Evolutionary conservation across 2,113 vertebrate species (phyloP).

Genomic region (Fregetta grallaria): DNA sequence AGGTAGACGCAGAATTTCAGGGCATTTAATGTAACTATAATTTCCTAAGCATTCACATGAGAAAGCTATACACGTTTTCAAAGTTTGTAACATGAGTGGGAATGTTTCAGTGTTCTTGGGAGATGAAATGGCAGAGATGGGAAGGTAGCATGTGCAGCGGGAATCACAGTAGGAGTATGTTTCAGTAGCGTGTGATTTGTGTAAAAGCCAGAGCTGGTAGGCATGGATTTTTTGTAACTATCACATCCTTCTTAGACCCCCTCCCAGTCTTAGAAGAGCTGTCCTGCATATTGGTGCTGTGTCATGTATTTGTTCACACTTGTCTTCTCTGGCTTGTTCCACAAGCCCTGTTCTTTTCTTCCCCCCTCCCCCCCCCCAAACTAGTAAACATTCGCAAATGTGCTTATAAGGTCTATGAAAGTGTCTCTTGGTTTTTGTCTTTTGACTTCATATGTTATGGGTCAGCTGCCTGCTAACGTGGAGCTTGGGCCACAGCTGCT

Average conservation of each 20-base stretch:
- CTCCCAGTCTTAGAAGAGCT: not conserved
- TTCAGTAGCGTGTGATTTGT: not conserved
- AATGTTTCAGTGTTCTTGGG: not conserved
- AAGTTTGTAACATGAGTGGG: not conserved
- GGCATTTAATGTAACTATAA: rapidly evolving
- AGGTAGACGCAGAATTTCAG: not conserved
- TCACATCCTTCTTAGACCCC: not conserved
- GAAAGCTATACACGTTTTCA: not conserved
- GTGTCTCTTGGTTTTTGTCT: not conserved
- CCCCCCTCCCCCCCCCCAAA: not conserved
- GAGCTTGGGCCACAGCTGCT: not conserved
- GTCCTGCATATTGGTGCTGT: rapidly evolving
- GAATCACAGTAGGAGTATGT: not conserved
- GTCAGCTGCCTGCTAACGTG: not conserved
- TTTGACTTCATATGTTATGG: not conserved
- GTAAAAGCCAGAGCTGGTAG: not conserved
- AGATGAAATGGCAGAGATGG: not conserved
- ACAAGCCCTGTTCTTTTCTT: not conserved
- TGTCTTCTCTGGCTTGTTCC: not conserved
- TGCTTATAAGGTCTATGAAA: not conserved
- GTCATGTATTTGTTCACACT: not conserved
- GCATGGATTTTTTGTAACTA: not conserved
- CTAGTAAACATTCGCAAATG: not conserved
- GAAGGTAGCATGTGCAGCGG: not conserved
- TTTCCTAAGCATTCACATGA: not conserved